A percentile compares a stretch with the other conserved stretches of the same genome.
Conservation (phyloP, 2,113 vertebrate genomes). For the Poecile atricapillus region DNA sequence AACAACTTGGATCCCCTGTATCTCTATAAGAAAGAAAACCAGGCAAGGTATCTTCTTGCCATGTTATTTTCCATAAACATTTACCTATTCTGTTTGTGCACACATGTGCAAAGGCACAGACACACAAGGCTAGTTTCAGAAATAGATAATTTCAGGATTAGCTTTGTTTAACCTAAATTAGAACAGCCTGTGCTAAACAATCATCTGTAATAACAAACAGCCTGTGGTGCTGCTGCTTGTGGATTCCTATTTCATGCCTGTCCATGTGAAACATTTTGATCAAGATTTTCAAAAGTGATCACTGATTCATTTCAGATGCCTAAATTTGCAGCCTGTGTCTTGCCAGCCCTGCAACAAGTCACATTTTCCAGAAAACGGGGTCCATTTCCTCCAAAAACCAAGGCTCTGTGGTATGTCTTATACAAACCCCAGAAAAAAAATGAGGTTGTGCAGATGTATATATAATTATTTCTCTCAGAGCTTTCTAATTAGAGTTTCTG, state of each 20-base stretch:
- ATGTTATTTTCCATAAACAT: not conserved
- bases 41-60: not conserved
- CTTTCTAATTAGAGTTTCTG: not conserved
- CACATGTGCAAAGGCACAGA: not conserved
- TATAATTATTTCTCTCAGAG: not conserved
- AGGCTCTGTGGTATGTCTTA: not conserved
- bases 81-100: slow-evolving; percentile 39
- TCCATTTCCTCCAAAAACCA: not conserved
- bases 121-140: not conserved
- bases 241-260: not conserved
- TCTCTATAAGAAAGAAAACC: not conserved
- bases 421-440: not conserved
- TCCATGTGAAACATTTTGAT: not conserved
- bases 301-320: not conserved
- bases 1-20: not conserved
- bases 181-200: not conserved
- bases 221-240: not conserved
- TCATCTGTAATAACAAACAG: not conserved
- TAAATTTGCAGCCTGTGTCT: not conserved
- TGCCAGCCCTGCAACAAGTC: not conserved
- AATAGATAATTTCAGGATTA: slow-evolving; percentile 28
- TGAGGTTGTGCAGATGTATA: not conserved
- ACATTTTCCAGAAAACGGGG: not conserved
- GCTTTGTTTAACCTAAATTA: slow-evolving; percentile 48
- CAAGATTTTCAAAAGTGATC: not conserved